Base-by-base conservation (phyloP, 2,888 invertebrate species). In the Cloeon dipterum region DNA sequence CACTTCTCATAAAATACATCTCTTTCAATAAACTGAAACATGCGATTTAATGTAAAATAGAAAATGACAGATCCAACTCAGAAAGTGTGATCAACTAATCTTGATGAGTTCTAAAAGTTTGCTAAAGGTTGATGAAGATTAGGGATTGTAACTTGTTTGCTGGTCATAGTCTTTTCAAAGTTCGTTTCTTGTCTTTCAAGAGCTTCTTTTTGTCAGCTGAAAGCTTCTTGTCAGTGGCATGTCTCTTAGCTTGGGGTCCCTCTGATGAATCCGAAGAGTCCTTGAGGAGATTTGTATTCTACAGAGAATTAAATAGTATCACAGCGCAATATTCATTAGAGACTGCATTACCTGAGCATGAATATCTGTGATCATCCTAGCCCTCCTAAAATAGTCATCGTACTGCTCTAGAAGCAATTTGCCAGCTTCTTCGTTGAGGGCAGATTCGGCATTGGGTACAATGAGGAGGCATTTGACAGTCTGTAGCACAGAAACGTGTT, bases 401-500 rank as follows among this genome's bases (percentile, higher is more conserved):
- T 94, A 94, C 51, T 76, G 76, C 61, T 89, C 89, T 48, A 88
- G 65, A 45, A 94, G 63, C 55, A 94, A 64, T 60, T 86, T 88
- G 14, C 91, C 93, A 39, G 93, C 93, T 60, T 93, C 93, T 55
- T 91, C 93, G 58, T 94, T 94, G 47, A 94, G 68, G 46, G 93
- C 93, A 39, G 91, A 93, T 61, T 94, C 93, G 5, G 91, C 76
- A 68, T 94, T 94, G 53, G 93, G 93, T 54, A 88, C 88, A 58
- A 94, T 93, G 46, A 94, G 68, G 54, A 94, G 70, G 66, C 93
- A 93, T 64, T 85, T 85, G 42, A 94, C 74, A 42, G 91, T 83
- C 76, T 77, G 53, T 40, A 52, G 56, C 55, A 52, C 44, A 38
- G 44, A n/a, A n/a, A n/a, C n/a, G n/a, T n/a, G n/a, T n/a, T n/a